phyloP scores from a whole-genome alignment of 2,113 vertebrate genomes.

The Ursus arctos region DNA sequence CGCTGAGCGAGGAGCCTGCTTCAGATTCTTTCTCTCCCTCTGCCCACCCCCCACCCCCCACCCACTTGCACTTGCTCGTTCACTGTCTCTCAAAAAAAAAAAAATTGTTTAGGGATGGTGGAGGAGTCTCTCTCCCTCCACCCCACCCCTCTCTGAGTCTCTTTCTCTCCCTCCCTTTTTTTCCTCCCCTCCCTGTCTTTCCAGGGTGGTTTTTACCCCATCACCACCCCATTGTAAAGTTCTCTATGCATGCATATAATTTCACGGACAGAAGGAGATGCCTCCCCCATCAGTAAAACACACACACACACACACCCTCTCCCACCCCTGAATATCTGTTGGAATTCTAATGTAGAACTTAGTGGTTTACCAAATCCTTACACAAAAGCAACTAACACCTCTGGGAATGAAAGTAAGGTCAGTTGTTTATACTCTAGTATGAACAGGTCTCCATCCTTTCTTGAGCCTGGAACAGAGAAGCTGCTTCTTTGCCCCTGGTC shows the following conservation, averaged over 20 bases:
- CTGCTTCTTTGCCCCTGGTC: background rate
- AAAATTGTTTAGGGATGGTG: background rate
- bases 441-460: background rate
- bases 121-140: background rate
- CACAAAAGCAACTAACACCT: background rate
- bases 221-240: background rate
- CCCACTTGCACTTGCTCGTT: background rate
- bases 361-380: background rate
- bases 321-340: background rate
- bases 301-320: background rate
- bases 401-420: background rate
- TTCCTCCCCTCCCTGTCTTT: background rate
- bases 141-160: background rate
- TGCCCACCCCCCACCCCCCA: background rate
- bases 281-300: background rate
- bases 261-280: background rate
- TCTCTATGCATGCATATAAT: background rate
- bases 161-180: background rate
- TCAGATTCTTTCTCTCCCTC: background rate
- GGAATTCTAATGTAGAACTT: slow-evolving; percentile 19
- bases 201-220: background rate
- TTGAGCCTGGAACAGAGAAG: background rate
- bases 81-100: background rate
- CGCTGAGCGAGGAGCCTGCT: background rate
- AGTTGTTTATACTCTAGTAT: slow-evolving; percentile 49